Conservation (phyloP, 2,888 invertebrate species). For the Agrochola lota region DNA sequence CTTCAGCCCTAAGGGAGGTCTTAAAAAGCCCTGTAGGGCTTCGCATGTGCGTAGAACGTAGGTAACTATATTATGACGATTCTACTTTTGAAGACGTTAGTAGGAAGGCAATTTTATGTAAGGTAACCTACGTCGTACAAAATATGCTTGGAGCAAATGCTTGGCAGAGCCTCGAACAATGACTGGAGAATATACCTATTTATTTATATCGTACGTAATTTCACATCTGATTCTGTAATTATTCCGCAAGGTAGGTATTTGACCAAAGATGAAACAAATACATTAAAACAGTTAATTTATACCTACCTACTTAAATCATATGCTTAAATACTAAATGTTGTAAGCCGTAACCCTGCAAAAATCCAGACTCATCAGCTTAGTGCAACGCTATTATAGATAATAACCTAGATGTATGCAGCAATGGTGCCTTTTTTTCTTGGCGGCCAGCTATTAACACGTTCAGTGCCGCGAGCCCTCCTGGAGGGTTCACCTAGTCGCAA, state of each 20-base stretch:
- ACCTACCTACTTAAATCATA: too few species aligned
- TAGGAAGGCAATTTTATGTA: conserved; percentile 15
- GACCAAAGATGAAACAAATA: too few species aligned
- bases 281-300: too few species aligned
- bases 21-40: conserved; percentile 27
- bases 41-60: conserved; percentile 33
- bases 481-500: too few species aligned
- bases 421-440: too few species aligned
- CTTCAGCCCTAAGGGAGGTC: conserved; percentile 46
- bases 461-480: too few species aligned
- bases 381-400: too few species aligned
- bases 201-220: background rate
- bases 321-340: too few species aligned
- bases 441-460: too few species aligned
- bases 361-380: too few species aligned
- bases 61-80: conserved; percentile 34
- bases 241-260: background rate
- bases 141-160: background rate
- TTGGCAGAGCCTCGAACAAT: background rate
- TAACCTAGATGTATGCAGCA: too few species aligned
- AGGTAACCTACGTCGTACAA: conserved; percentile 14
- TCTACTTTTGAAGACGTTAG: conserved; percentile 36
- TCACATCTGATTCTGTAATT: background rate
- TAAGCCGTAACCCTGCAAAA: too few species aligned
- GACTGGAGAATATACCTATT: background rate